Evolutionary conservation across 2,888 invertebrate species (phyloP), one percentile per base, ranked within the genome.

Genomic region (Halictus ligatus): DNA sequence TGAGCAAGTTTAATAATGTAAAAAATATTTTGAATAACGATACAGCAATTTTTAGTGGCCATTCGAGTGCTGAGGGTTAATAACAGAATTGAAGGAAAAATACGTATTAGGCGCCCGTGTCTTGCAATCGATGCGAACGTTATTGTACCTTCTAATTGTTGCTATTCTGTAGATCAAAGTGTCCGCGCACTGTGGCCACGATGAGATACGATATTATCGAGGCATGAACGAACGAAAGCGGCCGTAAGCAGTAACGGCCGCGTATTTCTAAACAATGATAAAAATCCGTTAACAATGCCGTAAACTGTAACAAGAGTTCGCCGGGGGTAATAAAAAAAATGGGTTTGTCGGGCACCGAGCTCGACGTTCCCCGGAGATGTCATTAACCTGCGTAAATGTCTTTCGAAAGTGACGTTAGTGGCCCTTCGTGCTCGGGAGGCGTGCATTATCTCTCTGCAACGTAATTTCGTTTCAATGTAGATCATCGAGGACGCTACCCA

Each of bases 381-480:
- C 89, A 89, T 91, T 91, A 91, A 86, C 88, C 64, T 74, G 79
- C 74, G 84, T 75, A 84, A 91, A 90, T 88, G 88, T 88, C 89
- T 86, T 87, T 88, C 75, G 79, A 89, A 88, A 87, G 82, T 82
- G 81, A 85, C 81, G 88, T 80, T 79, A 72, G 73, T 77, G 67
- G 75, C 75, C 80, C 64, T 60, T 71, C 74, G 82, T 81, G 83
- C 80, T 85, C 75, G 81, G 83, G 75, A 85, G 83, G 83, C 86
- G 78, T 91, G 85, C 89, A 91, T 91, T 91, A 91, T 91, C 90
- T 85, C 87, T 75, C 40, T 71, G 87, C 87, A 75, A 81, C 84
- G 90, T 90, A 89, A 90, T 90, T 91, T 87, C 89, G 88, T 89
- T 90, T 87, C 91, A 81, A 88, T 87, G 90, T 91, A 91, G 90